Conservation (phyloP, 1,140 invertebrate genomes). For the Bombus pyrosoma region DNA sequence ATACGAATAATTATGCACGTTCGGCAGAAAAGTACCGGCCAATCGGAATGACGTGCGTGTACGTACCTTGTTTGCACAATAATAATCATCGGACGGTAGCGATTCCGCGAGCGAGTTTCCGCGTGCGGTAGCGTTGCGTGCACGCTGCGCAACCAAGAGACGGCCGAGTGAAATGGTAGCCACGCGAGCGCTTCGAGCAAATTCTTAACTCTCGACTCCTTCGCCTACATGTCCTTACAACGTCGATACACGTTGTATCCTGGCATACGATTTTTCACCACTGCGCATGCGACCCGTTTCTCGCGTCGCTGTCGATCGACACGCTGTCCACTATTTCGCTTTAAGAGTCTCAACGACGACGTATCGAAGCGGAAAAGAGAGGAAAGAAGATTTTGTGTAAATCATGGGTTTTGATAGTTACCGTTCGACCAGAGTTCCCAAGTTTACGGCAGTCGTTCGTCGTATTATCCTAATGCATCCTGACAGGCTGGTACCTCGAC, state of each 20-base stretch:
- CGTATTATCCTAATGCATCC: slow-evolving; percentile 69
- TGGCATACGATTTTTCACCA: slow-evolving; percentile 42
- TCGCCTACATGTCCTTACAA: slow-evolving; percentile 58
- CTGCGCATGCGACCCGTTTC: background rate
- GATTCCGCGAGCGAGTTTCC: slow-evolving; percentile 36
- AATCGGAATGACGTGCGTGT: background rate
- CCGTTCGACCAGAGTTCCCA: slow-evolving; percentile 55
- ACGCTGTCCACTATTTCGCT: no score
- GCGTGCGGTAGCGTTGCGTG: slow-evolving; percentile 64
- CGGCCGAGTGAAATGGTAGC: slow-evolving; percentile 62
- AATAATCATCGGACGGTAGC: slow-evolving; percentile 39
- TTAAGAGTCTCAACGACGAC: no score
- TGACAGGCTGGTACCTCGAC: slow-evolving; percentile 62
- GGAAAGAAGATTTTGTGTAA: slow-evolving; percentile 45
- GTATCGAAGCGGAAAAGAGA: background rate
- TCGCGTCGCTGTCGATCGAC: background rate
- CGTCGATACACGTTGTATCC: slow-evolving; percentile 37
- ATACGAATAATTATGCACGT: slow-evolving; percentile 8
- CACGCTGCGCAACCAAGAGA: slow-evolving; percentile 27
- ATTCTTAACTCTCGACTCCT: slow-evolving; percentile 61
- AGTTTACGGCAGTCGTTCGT: slow-evolving; percentile 67
- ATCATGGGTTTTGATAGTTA: slow-evolving; percentile 65
- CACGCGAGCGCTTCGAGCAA: slow-evolving; percentile 76
- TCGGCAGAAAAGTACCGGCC: background rate
- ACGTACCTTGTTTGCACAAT: slow-evolving; percentile 50